phyloP scores from a whole-genome alignment of 92 coral and sea anemone genomes.

The Parazoanthus darwini region DNA sequence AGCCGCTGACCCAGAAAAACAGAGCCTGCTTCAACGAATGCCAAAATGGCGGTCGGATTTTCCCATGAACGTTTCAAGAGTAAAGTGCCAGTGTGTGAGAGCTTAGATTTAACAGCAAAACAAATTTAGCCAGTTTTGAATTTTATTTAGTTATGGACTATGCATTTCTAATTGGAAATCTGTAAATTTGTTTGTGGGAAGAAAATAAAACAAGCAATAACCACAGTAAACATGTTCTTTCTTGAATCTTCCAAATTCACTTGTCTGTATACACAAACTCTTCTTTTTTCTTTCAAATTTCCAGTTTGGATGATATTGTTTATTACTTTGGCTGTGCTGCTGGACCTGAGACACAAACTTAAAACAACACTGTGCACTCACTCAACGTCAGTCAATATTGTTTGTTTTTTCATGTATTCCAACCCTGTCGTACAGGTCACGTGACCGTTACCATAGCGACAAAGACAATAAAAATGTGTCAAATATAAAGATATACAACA shows the following conservation, averaged over 20 bases:
- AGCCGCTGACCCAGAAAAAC: conserved; percentile 25
- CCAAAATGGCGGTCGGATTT: conserved; percentile 22
- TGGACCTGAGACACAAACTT: conserved; percentile 11
- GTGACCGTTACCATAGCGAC: conserved; percentile 30
- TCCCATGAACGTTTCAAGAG: conserved; percentile 2
- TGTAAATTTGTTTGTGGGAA: conserved; percentile 10
- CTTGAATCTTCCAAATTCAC: conserved; percentile 3
- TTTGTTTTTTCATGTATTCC: conserved; percentile 13
- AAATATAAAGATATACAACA: conserved; percentile 2
- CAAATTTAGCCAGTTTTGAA: conserved; percentile 12
- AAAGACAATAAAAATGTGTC: conserved; percentile 9
- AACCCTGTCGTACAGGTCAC: conserved; percentile 7
- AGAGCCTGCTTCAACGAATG: conserved; percentile 6
- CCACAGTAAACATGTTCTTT: conserved; percentile 9
- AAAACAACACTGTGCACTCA: conserved; percentile 31
- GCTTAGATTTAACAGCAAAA: not conserved
- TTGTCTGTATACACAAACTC: not conserved
- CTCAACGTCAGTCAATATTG: conserved; percentile 14
- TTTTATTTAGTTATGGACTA: not conserved
- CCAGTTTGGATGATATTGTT: not conserved
- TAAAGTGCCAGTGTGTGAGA: conserved; percentile 17
- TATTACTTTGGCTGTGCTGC: not conserved
- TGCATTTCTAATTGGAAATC: conserved; percentile 34
- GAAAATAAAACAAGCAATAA: conserved; percentile 30
- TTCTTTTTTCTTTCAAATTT: conserved; percentile 26